Base-by-base conservation (phyloP, 2,113 vertebrate genomes). In the Gallinago undulata region DNA sequence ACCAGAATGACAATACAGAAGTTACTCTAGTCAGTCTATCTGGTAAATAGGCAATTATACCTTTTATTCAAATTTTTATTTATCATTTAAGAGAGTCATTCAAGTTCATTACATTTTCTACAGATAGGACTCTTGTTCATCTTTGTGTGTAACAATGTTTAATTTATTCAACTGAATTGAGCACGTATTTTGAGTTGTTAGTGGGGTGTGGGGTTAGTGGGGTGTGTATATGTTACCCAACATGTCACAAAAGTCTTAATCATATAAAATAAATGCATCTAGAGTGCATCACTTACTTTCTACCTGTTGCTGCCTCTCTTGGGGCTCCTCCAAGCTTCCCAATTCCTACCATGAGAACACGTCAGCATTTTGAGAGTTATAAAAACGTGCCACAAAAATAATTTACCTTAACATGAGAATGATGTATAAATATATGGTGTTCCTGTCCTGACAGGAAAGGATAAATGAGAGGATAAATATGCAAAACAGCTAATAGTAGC, bases 21-120 rank as follows among this genome's bases (percentile, higher is more conserved):
- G 70, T 76, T 89, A 87, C 28, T 78, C 16, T 87, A 62, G 24
- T 59, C 81, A 68, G 30, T 56, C 81, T 95, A 70, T 84, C 56
- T 84, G 47, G 67, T 75, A 95, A 93, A 94, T 25, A 75, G 84
- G n/a, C 69, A 96, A 75, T 91, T 94, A 78, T 67, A 56, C 12
- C 31, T 93, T 84, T 89, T 94, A 81, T 92, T 94, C 64, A 91
- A 77, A 70, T 85, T 86, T 89, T 80, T 89, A 80, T 96, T 94
- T 97, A 72, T 37, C 41, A 33, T 67, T 79, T 85, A 66, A 83
- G 28, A 73, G 10, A 80, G 45, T 89, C 25, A 80, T 82, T 92
- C 66, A 63, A 89, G 60, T 41, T 69, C 68, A 89, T 90, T 77
- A 60, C 8, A 48, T 89, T 67, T 90, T 77, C 69, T 69, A 75